Conservation (phyloP, 2,888 invertebrate genomes). For the Epinotia demarniana region DNA sequence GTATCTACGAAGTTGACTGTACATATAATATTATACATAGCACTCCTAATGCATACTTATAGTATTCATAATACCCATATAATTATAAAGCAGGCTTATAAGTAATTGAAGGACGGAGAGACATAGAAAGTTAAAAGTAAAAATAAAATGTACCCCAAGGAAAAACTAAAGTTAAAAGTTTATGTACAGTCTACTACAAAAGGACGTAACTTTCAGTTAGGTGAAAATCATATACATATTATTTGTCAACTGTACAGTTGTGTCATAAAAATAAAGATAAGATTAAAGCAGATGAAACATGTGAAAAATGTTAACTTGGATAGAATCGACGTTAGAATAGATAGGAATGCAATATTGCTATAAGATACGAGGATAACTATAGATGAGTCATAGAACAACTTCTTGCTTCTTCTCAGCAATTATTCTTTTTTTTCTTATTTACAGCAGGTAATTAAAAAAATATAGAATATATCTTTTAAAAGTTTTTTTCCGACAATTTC, state of each 20-base stretch:
- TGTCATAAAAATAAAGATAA: conserved; percentile 19
- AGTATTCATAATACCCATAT: too few relatives aligned
- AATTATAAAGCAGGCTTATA: too few relatives aligned
- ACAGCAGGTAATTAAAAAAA: too few relatives aligned
- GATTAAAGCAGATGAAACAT: conserved; percentile 20
- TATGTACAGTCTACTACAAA: too few relatives aligned
- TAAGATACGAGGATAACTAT: neutral
- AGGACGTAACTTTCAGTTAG: too few relatives aligned
- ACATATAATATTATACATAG: neutral
- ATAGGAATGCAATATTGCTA: neutral
- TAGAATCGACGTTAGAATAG: neutral
- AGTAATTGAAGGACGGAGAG: neutral
- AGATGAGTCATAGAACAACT: conserved; percentile 1
- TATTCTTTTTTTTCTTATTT: too few relatives aligned
- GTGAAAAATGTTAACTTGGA: neutral
- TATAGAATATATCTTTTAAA: too few relatives aligned
- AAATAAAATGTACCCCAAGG: neutral
- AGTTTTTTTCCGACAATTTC: too few relatives aligned
- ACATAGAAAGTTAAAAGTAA: neutral
- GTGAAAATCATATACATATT: too few relatives aligned
- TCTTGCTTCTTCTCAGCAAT: neutral
- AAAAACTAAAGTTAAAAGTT: neutral
- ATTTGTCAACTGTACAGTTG: neutral
- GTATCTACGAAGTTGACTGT: too few relatives aligned
- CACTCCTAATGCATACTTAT: neutral